Percentiles rank a stretch among this genome's conserved stretches.
These are phyloP conservation scores for Amiota minor DNA, from an alignment of 2,888 invertebrate species.

Conservation along the genomic window DNA sequence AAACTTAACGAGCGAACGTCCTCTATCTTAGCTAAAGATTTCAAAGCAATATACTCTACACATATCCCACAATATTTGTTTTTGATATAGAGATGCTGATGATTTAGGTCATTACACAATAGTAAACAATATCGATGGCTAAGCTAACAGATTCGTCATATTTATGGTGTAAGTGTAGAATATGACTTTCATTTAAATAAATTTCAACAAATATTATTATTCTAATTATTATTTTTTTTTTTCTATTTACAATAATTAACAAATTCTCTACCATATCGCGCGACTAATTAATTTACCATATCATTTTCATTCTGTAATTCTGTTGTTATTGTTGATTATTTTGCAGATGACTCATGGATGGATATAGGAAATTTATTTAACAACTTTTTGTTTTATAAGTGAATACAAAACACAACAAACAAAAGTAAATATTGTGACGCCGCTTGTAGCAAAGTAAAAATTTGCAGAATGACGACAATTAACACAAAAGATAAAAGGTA, in stretches of 20 bases:
- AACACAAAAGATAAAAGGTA: conserved; percentile 9
- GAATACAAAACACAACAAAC: neutral
- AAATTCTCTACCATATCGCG: neutral
- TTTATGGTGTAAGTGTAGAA: too few species aligned
- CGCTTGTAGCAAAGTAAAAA: neutral
- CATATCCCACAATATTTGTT: conserved; percentile 45
- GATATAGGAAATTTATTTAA: conserved; percentile 59
- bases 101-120: conserved; percentile 68
- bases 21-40: neutral
- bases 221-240: neutral
- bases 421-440: neutral
- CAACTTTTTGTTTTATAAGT: neutral
- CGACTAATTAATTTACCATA: too few species aligned
- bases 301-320: too few species aligned
- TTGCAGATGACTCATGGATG: conserved; percentile 55
- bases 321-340: too few species aligned
- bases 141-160: neutral
- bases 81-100: conserved; percentile 43
- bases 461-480: conserved; percentile 38
- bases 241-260: neutral
- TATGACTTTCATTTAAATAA: too few species aligned
- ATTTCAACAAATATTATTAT: too few species aligned
- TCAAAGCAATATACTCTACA: neutral
- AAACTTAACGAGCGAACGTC: conserved; percentile 22
- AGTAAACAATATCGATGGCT: conserved; percentile 43